Conservation (phyloP, 2,888 invertebrate species). For the Clostera curtula region DNA sequence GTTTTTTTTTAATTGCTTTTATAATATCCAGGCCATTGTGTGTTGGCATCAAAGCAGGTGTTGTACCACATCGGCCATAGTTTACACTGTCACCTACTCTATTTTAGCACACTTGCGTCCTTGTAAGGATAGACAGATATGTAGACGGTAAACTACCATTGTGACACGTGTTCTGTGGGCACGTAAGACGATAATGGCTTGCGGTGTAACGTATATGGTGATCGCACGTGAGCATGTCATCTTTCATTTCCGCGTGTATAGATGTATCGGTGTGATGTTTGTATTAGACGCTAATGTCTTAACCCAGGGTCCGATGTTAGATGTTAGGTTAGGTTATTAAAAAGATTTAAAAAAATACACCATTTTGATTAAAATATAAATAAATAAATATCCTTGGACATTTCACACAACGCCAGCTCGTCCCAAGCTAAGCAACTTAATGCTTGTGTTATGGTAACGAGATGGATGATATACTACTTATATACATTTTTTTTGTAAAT, state of each 20-base stretch:
- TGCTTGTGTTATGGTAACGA: too few species aligned
- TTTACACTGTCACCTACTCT: background rate
- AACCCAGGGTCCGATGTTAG: too few species aligned
- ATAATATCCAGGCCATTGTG: too few species aligned
- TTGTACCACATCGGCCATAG: background rate
- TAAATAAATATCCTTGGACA: too few species aligned
- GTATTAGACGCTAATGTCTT: conserved; percentile 7
- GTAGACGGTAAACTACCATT: conserved; percentile 4
- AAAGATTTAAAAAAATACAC: too few species aligned
- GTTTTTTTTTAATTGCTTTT: too few species aligned
- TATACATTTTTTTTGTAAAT: too few species aligned
- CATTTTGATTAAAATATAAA: too few species aligned
- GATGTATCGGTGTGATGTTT: background rate
- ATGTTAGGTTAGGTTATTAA: too few species aligned
- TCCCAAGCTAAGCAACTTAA: too few species aligned
- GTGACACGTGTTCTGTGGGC: conserved; percentile 11
- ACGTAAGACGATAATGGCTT: conserved; percentile 1
- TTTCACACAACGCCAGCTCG: too few species aligned
- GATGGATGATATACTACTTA: too few species aligned
- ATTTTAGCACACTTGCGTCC: conserved; percentile 8
- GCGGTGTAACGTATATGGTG: conserved; percentile 7
- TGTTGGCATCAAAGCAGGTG: background rate
- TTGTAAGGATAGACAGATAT: conserved; percentile 10
- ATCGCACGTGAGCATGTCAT: conserved; percentile 9
- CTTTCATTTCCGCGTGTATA: background rate